phyloP scores from a whole-genome alignment of 2,797 vertebrate species.

The Stomatorhinus walkeri region DNA sequence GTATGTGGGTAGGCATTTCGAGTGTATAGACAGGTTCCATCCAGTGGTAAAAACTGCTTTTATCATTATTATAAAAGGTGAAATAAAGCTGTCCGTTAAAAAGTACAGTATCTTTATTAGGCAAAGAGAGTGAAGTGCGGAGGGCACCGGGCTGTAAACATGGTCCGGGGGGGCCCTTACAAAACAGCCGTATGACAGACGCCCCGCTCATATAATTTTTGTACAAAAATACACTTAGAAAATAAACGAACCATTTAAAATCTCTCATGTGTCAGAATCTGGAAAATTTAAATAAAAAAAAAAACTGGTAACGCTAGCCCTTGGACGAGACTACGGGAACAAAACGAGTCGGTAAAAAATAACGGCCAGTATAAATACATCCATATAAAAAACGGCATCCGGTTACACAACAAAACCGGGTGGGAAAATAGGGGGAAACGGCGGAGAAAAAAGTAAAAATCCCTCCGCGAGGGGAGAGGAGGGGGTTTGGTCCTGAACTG shows the following conservation, averaged over 20 bases:
- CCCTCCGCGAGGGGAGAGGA: slow-evolving; percentile 65
- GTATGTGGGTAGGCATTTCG: slow-evolving; percentile 92
- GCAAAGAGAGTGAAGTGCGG: slow-evolving; percentile 47
- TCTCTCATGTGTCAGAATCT: slow-evolving; percentile 95
- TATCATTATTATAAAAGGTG: slow-evolving; percentile 73
- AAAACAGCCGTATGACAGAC: slow-evolving; percentile 56
- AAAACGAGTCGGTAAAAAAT: slow-evolving; percentile 62
- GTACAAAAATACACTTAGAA: slow-evolving; percentile 99
- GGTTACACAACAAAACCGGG: slow-evolving; percentile 82
- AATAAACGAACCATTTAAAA: slow-evolving; percentile 96
- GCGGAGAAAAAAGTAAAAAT: slow-evolving; percentile 46
- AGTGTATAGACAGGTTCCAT: slow-evolving; percentile 77
- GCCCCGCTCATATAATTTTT: slow-evolving; percentile 91
- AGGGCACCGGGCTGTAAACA: slow-evolving; percentile 85
- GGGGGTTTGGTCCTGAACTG: slow-evolving; percentile 97
- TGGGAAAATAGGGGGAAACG: slow-evolving; percentile 71
- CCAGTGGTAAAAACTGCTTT: slow-evolving; percentile 99
- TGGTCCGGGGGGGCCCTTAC: slow-evolving; percentile 83
- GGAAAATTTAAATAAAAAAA: slow-evolving; percentile 75
- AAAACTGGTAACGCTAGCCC: slow-evolving; percentile 94
- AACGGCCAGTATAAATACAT: slow-evolving; percentile 98
- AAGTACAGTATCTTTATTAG: slow-evolving; percentile 78
- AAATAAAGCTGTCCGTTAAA: slow-evolving; percentile 84
- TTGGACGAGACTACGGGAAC: slow-evolving; percentile 87
- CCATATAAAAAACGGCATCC: slow-evolving; percentile 94